Conservation (phyloP, 2,888 invertebrate species). For the Caenorhabditis doughertyi region DNA sequence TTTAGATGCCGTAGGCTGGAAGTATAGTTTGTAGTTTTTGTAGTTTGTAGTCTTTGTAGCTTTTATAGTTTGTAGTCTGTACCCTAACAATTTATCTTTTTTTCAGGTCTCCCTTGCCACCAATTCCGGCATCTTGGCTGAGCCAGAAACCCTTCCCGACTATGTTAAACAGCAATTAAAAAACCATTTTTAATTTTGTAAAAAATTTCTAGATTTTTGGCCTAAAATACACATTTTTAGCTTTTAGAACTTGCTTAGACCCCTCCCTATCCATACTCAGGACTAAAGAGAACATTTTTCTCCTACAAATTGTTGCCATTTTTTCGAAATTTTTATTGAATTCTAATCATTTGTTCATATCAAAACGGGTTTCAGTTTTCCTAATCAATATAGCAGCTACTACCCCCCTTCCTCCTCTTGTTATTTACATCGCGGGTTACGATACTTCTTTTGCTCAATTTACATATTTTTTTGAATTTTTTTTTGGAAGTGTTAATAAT, state of each 20-base stretch:
- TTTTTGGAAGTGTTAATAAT: too few species aligned
- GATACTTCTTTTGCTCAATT: background rate
- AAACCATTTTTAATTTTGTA: conserved; percentile 51
- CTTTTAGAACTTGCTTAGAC: background rate
- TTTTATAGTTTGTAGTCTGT: too few species aligned
- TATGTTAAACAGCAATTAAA: conserved; percentile 71
- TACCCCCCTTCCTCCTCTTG: background rate
- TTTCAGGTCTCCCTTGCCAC: conserved; percentile 78
- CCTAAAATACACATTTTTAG: background rate
- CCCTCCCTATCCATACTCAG: too few species aligned
- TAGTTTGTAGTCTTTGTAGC: too few species aligned
- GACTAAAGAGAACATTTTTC: background rate
- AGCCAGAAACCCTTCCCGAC: conserved; percentile 68
- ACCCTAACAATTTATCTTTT: background rate
- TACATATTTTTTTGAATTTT: background rate
- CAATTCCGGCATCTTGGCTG: conserved; percentile 72
- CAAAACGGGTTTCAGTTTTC: background rate
- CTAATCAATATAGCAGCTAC: background rate
- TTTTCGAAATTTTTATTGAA: background rate
- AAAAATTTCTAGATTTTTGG: background rate
- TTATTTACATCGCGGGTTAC: background rate
- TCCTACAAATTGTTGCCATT: background rate
- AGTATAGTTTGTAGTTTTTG: background rate
- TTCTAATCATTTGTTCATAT: background rate
- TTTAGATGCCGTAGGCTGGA: too few species aligned